Evolutionary conservation across 2,888 invertebrate genomes (phyloP).

Genomic region (Iphiclides podalirius): DNA sequence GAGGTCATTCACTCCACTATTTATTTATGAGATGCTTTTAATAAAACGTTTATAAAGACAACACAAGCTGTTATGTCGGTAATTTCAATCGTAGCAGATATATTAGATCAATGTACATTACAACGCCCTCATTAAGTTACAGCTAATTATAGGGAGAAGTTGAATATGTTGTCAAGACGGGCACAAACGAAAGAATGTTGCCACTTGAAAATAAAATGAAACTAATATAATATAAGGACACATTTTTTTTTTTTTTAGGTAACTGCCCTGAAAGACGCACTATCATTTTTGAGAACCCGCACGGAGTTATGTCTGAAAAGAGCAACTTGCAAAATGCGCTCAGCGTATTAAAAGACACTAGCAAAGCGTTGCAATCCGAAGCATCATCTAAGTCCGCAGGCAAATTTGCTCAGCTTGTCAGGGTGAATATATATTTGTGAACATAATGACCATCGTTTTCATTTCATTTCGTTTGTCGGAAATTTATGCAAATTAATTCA

Average conservation of each 20-base stretch:
- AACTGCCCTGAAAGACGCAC: conserved; percentile 71
- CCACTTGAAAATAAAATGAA: no score
- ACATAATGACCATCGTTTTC: no score
- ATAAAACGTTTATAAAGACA: no score
- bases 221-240: no score
- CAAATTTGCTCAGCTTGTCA: conserved; percentile 83
- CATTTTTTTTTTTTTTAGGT: conserved; percentile 40
- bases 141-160: no score
- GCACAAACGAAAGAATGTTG: no score
- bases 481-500: background rate
- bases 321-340: conserved; percentile 80
- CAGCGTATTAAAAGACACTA: conserved; percentile 81
- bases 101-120: no score
- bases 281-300: conserved; percentile 87
- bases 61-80: no score
- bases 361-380: conserved; percentile 78
- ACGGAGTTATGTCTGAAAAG: conserved; percentile 64
- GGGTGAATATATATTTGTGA: conserved; percentile 57
- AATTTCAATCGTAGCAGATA: no score
- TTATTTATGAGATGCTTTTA: background rate
- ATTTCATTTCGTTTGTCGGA: no score
- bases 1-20: background rate
- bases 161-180: no score
- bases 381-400: conserved; percentile 85
- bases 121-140: no score